phyloP scores from a whole-genome alignment of 2,888 invertebrate species.

The Xanthia togata region DNA sequence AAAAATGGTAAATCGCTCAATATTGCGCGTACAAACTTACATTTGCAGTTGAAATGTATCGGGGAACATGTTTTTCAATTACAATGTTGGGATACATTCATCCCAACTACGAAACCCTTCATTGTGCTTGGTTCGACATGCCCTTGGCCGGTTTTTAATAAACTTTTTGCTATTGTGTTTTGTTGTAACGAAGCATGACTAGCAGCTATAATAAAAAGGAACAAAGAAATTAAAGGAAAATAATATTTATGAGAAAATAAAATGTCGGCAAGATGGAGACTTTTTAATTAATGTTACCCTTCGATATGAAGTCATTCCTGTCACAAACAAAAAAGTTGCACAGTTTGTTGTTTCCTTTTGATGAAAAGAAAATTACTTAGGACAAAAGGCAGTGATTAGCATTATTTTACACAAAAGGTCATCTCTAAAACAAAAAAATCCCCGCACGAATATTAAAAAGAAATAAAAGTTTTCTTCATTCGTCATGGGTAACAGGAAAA shows the following conservation, averaged over 20 bases:
- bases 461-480: neutral
- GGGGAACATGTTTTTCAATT: no score
- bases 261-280: conserved; percentile 28
- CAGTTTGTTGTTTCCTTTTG: conserved; percentile 27
- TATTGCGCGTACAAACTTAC: no score
- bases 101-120: no score
- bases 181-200: conserved; percentile 33
- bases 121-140: no score
- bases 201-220: conserved; percentile 16
- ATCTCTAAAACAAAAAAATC: conserved; percentile 16
- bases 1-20: no score
- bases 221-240: conserved; percentile 33
- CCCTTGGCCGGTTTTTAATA: conserved; percentile 17
- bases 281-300: conserved; percentile 46
- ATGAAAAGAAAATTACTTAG: conserved; percentile 20
- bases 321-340: conserved; percentile 38
- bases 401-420: conserved; percentile 25
- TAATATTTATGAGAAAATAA: conserved; percentile 37
- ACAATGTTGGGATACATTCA: no score
- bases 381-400: conserved; percentile 40
- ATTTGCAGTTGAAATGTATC: no score
- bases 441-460: neutral
- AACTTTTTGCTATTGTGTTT: conserved; percentile 41
- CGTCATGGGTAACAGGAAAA: neutral
- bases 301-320: conserved; percentile 45